These are phyloP conservation scores for Indicator indicator DNA, from an alignment of 2,113 vertebrate genomes.

Conservation along the genomic window DNA sequence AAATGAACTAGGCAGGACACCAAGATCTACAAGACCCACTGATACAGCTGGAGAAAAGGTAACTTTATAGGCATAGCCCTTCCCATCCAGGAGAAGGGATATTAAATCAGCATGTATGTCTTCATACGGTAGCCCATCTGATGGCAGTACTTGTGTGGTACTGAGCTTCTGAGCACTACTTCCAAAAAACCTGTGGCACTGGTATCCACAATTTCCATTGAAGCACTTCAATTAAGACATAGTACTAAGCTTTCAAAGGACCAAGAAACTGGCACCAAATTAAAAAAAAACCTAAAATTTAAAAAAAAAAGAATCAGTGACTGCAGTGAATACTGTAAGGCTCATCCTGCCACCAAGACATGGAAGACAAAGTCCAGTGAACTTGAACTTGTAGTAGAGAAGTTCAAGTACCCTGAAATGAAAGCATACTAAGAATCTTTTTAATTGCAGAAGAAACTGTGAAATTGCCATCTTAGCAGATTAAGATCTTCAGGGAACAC, in stretches of 20 bases:
- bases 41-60: background rate
- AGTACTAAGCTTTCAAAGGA: background rate
- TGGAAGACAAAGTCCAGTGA: background rate
- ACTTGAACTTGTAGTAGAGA: background rate
- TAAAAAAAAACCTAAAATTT: too few species aligned
- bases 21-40: background rate
- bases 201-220: background rate
- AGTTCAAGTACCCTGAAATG: background rate
- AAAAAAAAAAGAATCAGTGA: background rate
- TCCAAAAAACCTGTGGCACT: background rate
- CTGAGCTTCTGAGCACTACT: background rate
- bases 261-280: background rate
- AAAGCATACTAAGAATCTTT: background rate
- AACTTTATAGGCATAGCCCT: background rate
- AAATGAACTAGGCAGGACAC: background rate
- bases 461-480: background rate
- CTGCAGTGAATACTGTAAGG: background rate
- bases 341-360: background rate
- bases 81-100: background rate
- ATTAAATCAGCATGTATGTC: background rate
- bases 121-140: background rate
- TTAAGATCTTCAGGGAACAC: background rate
- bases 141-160: background rate
- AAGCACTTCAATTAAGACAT: background rate
- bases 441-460: background rate